Base-by-base conservation (phyloP, 2,113 vertebrate species). In the Mystacornis crossleyi region DNA sequence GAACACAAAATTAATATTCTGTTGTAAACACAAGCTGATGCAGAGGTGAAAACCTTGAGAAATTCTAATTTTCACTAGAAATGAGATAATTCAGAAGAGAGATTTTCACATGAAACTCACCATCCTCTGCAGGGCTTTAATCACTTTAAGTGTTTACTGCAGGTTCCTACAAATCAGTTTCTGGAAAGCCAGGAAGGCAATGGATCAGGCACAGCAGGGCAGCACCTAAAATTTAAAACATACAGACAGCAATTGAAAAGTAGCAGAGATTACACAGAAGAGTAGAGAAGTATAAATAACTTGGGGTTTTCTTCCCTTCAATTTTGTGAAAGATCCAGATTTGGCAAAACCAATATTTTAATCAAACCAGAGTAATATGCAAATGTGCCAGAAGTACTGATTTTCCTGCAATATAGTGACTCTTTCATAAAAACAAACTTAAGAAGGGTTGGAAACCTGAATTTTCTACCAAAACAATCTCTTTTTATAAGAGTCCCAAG, bases 201-300 rank as follows among this genome's bases (percentile, higher is more conserved):
- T 28, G 34, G 45, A 26, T 80, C 36, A 72, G 31, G 42, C 17
- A 73, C 28, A 83, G 12, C 7, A 45, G 18, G 14, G 54, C 18
- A 28, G 6, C 28, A 16, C 33, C 29, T 82, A 70, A 72, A 36
- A 72, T 69, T 1, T 28, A 21, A 69, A 69, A 65, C n/a, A 24
- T 6, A 36, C 7, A 34, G n/a, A 28, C 31, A 50, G 26, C 18
- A n/a, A 2, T 53, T n/a, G 55, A 72, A 51, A 77, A 40, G n/a
- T 13, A 84, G n/a, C 11, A 66, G 29, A 54, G 42, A 67, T 75
- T 48, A 34, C 0, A 3, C 0, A 45, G 36, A 60, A 60, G 16
- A 81, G 43, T 3, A 21, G 29, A 81, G 34, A 16, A 40, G 7
- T 47, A 3, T 24, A 61, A 73, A 26, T 54, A 83, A 50, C 12